Percentiles rank a stretch among this genome's conserved stretches.
Evolutionary conservation across 2,113 vertebrate species (phyloP).

Genomic region (Gadus macrocephalus): DNA sequence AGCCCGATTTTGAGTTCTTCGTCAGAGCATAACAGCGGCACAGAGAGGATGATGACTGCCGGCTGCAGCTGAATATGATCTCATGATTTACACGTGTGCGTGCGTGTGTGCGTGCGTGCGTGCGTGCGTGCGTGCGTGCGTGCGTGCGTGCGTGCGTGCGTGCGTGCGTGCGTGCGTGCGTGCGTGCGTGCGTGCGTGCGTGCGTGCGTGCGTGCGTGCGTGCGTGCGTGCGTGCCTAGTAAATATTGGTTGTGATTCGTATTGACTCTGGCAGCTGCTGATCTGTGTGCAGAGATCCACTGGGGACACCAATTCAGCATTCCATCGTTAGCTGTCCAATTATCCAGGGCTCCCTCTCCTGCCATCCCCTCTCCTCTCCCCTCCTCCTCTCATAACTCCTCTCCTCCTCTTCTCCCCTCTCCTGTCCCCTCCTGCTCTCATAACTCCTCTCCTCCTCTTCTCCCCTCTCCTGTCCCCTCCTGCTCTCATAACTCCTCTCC

Average conservation of each 20-base stretch:
- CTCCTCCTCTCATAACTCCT: background rate
- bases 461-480: too few relatives aligned
- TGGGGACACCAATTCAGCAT: conserved; percentile 61
- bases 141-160: too few relatives aligned
- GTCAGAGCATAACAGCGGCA: conserved; percentile 25
- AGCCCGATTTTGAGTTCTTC: conserved; percentile 8
- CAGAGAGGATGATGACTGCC: conserved; percentile 9
- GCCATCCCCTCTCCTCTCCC: conserved; percentile 14
- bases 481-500: too few relatives aligned
- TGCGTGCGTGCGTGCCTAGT: conserved; percentile 22
- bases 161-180: conserved; percentile 4
- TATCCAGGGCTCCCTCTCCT: conserved; percentile 40
- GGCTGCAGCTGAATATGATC: conserved; percentile 54
- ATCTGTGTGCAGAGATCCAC: conserved; percentile 60
- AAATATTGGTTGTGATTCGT: conserved; percentile 72
- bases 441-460: too few relatives aligned
- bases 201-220: too few relatives aligned
- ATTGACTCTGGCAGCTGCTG: conserved; percentile 71
- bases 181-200: conserved; percentile 26
- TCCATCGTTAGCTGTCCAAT: conserved; percentile 66
- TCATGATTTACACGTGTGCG: conserved; percentile 18
- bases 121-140: conserved; percentile 27
- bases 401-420: background rate
- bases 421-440: background rate
- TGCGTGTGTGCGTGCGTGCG: conserved; percentile 5